A percentile compares a stretch with the other conserved stretches of the same genome.
Evolutionary conservation across 2,797 vertebrate species (phyloP).

Genomic region (Pangasius larnaudii): DNA sequence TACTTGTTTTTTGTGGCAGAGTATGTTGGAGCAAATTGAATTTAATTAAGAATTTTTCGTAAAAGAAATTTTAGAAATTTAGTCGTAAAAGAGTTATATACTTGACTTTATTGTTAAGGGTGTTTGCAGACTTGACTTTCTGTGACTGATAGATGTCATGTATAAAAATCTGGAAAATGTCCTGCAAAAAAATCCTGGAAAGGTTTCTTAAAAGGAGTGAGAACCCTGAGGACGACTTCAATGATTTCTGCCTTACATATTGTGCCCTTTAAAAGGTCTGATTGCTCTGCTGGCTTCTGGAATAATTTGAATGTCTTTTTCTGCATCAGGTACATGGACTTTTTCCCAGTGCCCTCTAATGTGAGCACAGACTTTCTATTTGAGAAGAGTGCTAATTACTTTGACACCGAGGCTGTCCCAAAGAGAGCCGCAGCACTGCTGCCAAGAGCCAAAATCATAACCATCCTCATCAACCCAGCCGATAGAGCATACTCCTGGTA

Average conservation of each 20-base stretch:
- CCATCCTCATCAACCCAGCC: slow-evolving; percentile 90
- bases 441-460: slow-evolving; percentile 91
- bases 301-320: slow-evolving; percentile 22
- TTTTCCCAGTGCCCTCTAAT: slow-evolving; percentile 96
- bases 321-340: slow-evolving; percentile 93
- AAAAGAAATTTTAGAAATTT: too few species aligned
- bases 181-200: neutral
- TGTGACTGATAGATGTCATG: neutral
- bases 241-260: neutral
- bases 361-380: slow-evolving; percentile 97
- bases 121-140: neutral
- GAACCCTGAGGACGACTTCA: neutral
- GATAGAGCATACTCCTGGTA: slow-evolving; percentile 97
- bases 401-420: slow-evolving; percentile 88
- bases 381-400: slow-evolving; percentile 98
- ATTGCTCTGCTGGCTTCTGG: neutral
- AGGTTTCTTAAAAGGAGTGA: neutral
- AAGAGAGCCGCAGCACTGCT: slow-evolving; percentile 88
- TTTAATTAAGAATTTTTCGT: too few species aligned
- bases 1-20: neutral
- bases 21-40: neutral
- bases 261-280: slow-evolving; percentile 19
- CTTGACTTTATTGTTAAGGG: neutral
- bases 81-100: neutral
- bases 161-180: neutral